These are phyloP conservation scores for Chymomyza procnemis DNA, from an alignment of 2,888 invertebrate species.

Conservation along the genomic window DNA sequence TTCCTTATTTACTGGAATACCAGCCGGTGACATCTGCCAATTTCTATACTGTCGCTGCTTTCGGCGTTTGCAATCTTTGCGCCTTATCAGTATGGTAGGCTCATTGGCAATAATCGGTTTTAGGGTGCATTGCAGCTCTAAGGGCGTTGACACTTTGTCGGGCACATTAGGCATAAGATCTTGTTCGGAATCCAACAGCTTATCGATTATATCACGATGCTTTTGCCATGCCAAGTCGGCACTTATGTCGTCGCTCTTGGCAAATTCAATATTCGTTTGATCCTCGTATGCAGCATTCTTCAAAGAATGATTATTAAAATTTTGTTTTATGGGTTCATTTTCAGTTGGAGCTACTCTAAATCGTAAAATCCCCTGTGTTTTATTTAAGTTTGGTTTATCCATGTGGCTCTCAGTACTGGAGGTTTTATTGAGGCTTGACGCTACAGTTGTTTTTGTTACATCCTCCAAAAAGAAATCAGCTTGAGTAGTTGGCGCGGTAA, in stretches of 20 bases:
- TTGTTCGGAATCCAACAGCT: not conserved
- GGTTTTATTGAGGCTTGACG: too few species aligned
- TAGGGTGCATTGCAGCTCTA: not conserved
- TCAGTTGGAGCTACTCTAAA: not conserved
- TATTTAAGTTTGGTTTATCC: too few species aligned
- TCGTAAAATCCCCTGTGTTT: too few species aligned
- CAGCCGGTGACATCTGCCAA: not conserved
- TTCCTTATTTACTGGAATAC: not conserved
- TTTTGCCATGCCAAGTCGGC: not conserved
- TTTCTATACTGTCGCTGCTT: not conserved
- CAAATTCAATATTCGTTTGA: too few species aligned
- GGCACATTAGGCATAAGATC: not conserved
- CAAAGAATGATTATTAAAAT: not conserved
- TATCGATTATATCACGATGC: not conserved
- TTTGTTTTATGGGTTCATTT: not conserved
- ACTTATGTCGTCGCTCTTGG: not conserved
- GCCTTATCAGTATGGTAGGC: not conserved
- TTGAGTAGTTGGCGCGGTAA: not conserved
- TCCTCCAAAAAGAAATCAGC: not conserved
- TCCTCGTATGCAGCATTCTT: too few species aligned
- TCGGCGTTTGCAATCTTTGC: not conserved
- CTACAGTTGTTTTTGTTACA: too few species aligned
- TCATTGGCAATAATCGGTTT: not conserved
- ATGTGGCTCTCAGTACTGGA: too few species aligned
- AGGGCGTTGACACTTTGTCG: not conserved